A percentile compares a stretch with the other conserved stretches of the same genome.
Conservation (phyloP, 2,888 invertebrate genomes). For the Catocala fraxini region DNA sequence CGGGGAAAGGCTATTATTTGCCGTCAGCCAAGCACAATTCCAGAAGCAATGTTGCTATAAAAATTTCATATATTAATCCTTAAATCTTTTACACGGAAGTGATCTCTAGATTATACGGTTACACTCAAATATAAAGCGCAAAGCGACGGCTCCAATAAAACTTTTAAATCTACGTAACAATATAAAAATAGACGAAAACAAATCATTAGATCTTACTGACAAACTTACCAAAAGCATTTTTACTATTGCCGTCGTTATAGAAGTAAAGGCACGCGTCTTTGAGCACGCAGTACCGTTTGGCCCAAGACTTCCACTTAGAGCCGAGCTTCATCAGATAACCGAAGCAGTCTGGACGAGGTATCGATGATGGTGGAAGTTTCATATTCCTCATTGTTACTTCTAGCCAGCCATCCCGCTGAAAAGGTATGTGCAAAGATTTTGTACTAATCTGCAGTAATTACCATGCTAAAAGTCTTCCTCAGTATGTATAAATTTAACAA, state of each 20-base stretch:
- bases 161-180: not conserved
- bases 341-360: slow-evolving; percentile 95
- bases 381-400: slow-evolving; percentile 93
- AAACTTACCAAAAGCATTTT: slow-evolving; percentile 94
- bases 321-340: slow-evolving; percentile 97
- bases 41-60: too few species aligned
- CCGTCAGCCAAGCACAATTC: too few species aligned
- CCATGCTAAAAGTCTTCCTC: too few species aligned
- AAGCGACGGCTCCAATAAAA: too few species aligned
- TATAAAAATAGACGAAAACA: not conserved
- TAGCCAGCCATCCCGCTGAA: slow-evolving; percentile 83
- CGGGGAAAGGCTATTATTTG: too few species aligned
- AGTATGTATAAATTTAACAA: too few species aligned
- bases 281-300: slow-evolving; percentile 96
- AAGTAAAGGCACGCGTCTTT: slow-evolving; percentile 98
- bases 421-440: not conserved
- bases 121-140: too few species aligned
- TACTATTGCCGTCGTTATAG: slow-evolving; percentile 95
- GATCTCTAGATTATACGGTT: too few species aligned
- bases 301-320: slow-evolving; percentile 96
- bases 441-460: too few species aligned
- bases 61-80: too few species aligned
- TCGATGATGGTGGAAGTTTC: slow-evolving; percentile 92
- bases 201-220: not conserved
- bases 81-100: too few species aligned